Percentiles rank a stretch among this genome's conserved stretches.
These are phyloP conservation scores for Xiphydria camelus DNA, from an alignment of 2,888 invertebrate genomes.

Conservation along the genomic window DNA sequence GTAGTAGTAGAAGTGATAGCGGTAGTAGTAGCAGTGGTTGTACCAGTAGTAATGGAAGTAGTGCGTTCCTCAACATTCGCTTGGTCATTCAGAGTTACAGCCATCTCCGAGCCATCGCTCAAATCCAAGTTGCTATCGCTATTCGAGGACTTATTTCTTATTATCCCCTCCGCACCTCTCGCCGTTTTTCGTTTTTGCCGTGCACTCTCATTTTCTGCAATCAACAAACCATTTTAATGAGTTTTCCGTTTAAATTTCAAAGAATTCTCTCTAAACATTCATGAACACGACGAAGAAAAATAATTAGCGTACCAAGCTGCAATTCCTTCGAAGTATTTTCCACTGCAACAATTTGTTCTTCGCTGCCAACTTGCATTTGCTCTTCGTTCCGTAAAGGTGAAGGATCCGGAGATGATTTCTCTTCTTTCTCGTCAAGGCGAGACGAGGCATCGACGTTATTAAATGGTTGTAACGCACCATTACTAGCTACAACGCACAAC, in stretches of 20 bases:
- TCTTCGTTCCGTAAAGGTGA: too few relatives aligned
- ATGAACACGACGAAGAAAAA: not conserved
- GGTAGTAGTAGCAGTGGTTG: slow-evolving; percentile 7
- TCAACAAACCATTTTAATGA: too few relatives aligned
- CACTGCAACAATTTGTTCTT: too few relatives aligned
- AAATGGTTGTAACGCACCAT: too few relatives aligned
- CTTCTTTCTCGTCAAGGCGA: slow-evolving; percentile 17
- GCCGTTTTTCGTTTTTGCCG: slow-evolving; percentile 47
- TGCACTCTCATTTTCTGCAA: slow-evolving; percentile 36
- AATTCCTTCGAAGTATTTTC: too few relatives aligned
- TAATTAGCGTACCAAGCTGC: too few relatives aligned
- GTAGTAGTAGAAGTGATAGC: too few relatives aligned
- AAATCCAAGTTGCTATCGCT: slow-evolving; percentile 37
- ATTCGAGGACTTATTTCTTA: slow-evolving; percentile 38
- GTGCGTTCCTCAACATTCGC: too few relatives aligned
- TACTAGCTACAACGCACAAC: not conserved
- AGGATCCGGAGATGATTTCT: slow-evolving; percentile 12
- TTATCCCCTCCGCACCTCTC: slow-evolving; percentile 46
- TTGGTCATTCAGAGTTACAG: too few relatives aligned
- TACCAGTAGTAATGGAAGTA: too few relatives aligned
- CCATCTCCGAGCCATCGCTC: slow-evolving; percentile 31
- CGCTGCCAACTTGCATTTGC: too few relatives aligned
- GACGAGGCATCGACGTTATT: slow-evolving; percentile 16
- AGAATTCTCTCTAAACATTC: slow-evolving; percentile 3
- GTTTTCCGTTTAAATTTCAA: too few relatives aligned